Evolutionary conservation across 2,797 vertebrate species (phyloP).

Genomic region (Vultur gryphus): DNA sequence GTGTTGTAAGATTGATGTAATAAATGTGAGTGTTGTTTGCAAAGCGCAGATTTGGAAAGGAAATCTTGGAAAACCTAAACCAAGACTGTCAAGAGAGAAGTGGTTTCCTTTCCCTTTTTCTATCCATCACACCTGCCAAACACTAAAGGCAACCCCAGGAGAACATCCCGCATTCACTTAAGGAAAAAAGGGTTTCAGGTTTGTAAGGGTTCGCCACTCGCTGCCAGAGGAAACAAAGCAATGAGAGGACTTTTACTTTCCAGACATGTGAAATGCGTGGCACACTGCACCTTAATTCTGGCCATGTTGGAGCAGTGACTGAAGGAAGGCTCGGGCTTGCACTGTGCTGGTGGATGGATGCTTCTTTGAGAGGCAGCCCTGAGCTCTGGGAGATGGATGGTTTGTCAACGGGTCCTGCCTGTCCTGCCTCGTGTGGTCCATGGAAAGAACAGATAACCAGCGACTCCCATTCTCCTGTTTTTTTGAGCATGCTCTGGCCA

Average conservation of each 20-base stretch:
- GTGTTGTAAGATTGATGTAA: constrained; percentile 31
- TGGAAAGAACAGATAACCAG: background rate
- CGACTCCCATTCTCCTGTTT: background rate
- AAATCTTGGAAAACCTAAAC: background rate
- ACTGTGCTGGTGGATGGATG: background rate
- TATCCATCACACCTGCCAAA: background rate
- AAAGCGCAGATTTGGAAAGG: background rate
- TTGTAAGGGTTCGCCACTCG: background rate
- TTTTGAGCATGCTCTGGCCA: background rate
- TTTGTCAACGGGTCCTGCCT: background rate
- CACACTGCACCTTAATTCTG: background rate
- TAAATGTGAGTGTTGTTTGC: background rate
- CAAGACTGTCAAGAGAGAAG: background rate
- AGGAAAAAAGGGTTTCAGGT: background rate
- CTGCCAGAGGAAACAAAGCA: background rate
- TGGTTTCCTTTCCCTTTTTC: background rate
- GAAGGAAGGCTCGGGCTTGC: background rate
- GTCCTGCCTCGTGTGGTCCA: background rate
- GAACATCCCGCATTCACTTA: background rate
- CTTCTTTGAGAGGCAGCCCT: background rate
- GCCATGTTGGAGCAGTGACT: rapidly evolving
- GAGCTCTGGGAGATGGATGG: background rate
- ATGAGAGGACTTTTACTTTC: background rate
- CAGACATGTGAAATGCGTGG: background rate
- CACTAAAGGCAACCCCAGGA: background rate